Base-by-base conservation (phyloP, 2,888 invertebrate genomes). In the Periphyllus acericola region DNA sequence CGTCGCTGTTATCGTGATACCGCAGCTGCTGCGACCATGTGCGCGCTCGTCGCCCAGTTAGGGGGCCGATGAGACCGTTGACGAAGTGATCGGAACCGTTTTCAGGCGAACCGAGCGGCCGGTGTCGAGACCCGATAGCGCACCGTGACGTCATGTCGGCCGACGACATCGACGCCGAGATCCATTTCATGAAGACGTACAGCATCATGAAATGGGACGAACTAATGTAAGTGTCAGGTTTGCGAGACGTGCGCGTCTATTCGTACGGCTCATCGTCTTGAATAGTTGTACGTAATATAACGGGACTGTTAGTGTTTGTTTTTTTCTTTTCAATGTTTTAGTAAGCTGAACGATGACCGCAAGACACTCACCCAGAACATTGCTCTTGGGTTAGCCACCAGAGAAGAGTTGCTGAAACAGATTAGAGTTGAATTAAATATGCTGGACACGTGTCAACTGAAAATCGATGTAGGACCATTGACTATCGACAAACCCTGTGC, bases 101-200 rank as follows among this genome's bases (percentile, higher is more conserved):
- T n/a, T n/a, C n/a, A n/a, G n/a, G n/a, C n/a, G n/a, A n/a, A n/a
- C n/a, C n/a, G n/a, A n/a, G n/a, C n/a, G n/a, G n/a, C n/a, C n/a
- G n/a, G n/a, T n/a, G n/a, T n/a, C n/a, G n/a, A n/a, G n/a, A n/a
- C n/a, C n/a, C n/a, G n/a, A n/a, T n/a, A n/a, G n/a, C n/a, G 14
- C 14, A 14, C 14, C 14, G 46, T 14, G 46, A 25, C 21, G 60
- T 36, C 80, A 87, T 87, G 87, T 80, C 80, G 1, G 6, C 60
- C 0, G 80, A 81, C 9, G 87, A 81, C 60, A 6, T 72, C 0
- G 80, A 80, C 19, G 21, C 79, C 14, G 87, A 87, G 55, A 32
- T 36, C 0, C n/a, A 81, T 80, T 87, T 87, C 17, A 87, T 87
- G 87, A 87, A 87, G 66, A 80, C 87, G 21, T 74, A 80, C n/a